phyloP scores from a whole-genome alignment of 2,113 vertebrate species.

The Hemiprocne comata region DNA sequence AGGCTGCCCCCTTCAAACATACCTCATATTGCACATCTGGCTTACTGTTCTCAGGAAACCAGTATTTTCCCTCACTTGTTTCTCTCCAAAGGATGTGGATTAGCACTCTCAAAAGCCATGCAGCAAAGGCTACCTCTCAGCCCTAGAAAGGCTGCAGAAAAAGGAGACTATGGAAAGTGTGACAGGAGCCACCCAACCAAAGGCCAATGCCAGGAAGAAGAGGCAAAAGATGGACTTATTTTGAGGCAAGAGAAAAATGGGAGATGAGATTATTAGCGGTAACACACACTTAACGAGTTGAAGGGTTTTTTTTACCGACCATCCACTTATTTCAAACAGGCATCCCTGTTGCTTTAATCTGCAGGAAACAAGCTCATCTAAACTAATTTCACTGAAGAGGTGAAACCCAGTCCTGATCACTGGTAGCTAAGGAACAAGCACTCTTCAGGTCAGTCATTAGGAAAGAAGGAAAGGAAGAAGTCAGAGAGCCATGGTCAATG shows the following conservation, averaged over 20 bases:
- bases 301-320: neutral
- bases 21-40: neutral
- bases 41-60: neutral
- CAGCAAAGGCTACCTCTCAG: neutral
- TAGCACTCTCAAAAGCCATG: neutral
- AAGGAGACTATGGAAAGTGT: neutral
- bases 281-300: neutral
- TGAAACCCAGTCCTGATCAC: neutral
- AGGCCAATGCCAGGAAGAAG: neutral
- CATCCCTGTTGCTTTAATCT: neutral
- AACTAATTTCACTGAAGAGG: neutral
- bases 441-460: neutral
- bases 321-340: neutral
- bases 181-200: neutral
- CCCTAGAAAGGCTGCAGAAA: neutral
- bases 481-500: too few species aligned
- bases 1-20: neutral
- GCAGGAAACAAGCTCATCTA: neutral
- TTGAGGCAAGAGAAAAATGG: neutral
- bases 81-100: neutral
- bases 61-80: neutral
- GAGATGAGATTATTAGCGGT: neutral
- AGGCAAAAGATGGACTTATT: fast-evolving
- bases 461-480: too few species aligned
- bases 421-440: neutral